Base-by-base conservation (phyloP, 2,888 invertebrate species). In the Drosophila meridionalis region DNA sequence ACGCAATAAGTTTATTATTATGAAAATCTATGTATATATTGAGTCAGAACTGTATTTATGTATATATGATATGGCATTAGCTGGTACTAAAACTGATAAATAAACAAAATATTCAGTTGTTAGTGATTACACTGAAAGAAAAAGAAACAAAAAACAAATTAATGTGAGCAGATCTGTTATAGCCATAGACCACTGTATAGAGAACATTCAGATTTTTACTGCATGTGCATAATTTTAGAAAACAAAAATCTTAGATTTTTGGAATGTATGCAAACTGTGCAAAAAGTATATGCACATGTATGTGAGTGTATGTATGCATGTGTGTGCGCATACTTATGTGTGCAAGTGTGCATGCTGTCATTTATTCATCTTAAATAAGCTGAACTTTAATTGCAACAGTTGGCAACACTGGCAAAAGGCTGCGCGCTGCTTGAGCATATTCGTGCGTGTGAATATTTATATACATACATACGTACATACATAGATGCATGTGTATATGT, bases 1-100 rank as follows among this genome's bases (percentile, higher is more conserved):
- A 76, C 76, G 70, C 53, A 70, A 62, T 60, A 71, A 42, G 68
- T 63, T 78, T 76, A 56, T 82, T 80, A 73, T 78, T 80, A 70
- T 69, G 43, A 63, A 68, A 57, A 53, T 58, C 28, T 62, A 55
- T 59, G 60, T 56, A 69, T 59, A 60, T 56, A 69, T 60, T 82
- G 61, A 75, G 69, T 78, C 81, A 81, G 62, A 48, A 57, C 12
- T 30, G 32, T 55, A 65, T 65, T 56, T 62, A 52, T 62, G 26
- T 69, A 56, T 62, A 30, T 69, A 56, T 52, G 48, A 28, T n/a
- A n/a, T n/a, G 62, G 28, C 6, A 36, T 45, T 28, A 45, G 36
- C 43, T 26, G n/a, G 59, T 14, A 32, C 32, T 28, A 48, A 4
- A 14, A 7, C 34, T 36, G 12, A 50, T 50, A 40, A 60, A 60